A percentile compares a stretch with the other conserved stretches of the same genome.
These are phyloP conservation scores for Druon quercuslanigerum DNA, from an alignment of 1,140 invertebrate genomes.

Conservation along the genomic window DNA sequence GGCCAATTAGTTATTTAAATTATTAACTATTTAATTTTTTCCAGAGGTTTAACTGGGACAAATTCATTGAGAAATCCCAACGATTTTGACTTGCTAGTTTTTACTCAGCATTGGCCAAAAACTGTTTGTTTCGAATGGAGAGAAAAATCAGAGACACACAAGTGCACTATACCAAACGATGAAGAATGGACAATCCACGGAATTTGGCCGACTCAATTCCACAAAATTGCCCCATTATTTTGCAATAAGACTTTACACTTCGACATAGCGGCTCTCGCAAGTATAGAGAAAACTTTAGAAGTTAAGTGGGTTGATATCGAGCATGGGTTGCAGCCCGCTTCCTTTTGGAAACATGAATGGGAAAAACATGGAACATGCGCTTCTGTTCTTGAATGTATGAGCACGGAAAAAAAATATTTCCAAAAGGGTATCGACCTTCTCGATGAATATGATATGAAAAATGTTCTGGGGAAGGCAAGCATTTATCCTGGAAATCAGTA, in stretches of 20 bases:
- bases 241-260: slow-evolving; percentile 83
- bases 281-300: slow-evolving; percentile 79
- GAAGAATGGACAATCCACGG: slow-evolving; percentile 88
- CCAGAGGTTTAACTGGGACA: too few species aligned
- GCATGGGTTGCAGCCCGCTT: slow-evolving; percentile 76
- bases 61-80: background rate
- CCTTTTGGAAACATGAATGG: slow-evolving; percentile 91
- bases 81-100: slow-evolving; percentile 86
- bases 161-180: slow-evolving; percentile 79
- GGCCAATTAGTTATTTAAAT: slow-evolving; percentile 12
- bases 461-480: slow-evolving; percentile 76
- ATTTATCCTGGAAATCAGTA: slow-evolving; percentile 80
- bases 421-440: slow-evolving; percentile 80
- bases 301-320: slow-evolving; percentile 86
- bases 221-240: slow-evolving; percentile 80
- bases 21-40: slow-evolving; percentile 5
- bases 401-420: slow-evolving; percentile 86
- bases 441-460: slow-evolving; percentile 79
- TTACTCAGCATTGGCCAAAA: slow-evolving; percentile 88
- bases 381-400: slow-evolving; percentile 76
- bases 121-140: slow-evolving; percentile 86
- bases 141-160: slow-evolving; percentile 76
- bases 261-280: slow-evolving; percentile 76
- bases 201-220: slow-evolving; percentile 86
- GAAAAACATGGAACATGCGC: slow-evolving; percentile 90